A percentile compares a stretch with the other conserved stretches of the same genome.
Evolutionary conservation across 2,113 vertebrate species (phyloP).

Genomic region (Telmatochromis brachygnathus): DNA sequence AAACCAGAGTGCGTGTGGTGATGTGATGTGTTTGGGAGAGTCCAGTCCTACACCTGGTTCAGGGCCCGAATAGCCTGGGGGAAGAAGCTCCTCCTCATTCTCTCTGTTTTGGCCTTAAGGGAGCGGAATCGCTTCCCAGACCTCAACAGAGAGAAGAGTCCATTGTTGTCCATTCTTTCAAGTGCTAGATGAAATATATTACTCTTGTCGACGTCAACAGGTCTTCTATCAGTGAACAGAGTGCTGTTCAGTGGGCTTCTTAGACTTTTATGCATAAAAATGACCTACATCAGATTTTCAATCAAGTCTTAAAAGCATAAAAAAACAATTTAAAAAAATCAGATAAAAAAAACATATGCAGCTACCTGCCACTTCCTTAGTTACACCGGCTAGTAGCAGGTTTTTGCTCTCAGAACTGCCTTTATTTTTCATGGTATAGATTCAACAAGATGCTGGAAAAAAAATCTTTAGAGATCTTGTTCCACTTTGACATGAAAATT

Average conservation of each 20-base stretch:
- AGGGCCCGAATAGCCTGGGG: fast-evolving
- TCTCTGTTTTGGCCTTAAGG: background rate
- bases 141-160: background rate
- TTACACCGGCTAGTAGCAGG: background rate
- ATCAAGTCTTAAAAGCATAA: background rate
- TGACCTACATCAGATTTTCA: background rate
- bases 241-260: background rate
- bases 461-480: background rate
- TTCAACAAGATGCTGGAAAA: background rate
- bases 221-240: background rate
- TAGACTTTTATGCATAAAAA: fast-evolving
- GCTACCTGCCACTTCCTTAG: background rate
- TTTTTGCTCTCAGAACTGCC: too few species aligned
- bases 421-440: background rate
- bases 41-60: background rate
- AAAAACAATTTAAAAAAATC: fast-evolving
- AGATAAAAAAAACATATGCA: fast-evolving
- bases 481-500: background rate
- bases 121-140: background rate
- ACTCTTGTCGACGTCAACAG: background rate
- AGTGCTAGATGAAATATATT: background rate
- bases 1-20: too few species aligned
- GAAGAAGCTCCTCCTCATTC: background rate
- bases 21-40: too few species aligned
- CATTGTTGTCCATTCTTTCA: background rate